A percentile compares a stretch with the other conserved stretches of the same genome.
These are phyloP conservation scores for Resseliella maxima DNA, from an alignment of 2,888 invertebrate species.

Conservation along the genomic window DNA sequence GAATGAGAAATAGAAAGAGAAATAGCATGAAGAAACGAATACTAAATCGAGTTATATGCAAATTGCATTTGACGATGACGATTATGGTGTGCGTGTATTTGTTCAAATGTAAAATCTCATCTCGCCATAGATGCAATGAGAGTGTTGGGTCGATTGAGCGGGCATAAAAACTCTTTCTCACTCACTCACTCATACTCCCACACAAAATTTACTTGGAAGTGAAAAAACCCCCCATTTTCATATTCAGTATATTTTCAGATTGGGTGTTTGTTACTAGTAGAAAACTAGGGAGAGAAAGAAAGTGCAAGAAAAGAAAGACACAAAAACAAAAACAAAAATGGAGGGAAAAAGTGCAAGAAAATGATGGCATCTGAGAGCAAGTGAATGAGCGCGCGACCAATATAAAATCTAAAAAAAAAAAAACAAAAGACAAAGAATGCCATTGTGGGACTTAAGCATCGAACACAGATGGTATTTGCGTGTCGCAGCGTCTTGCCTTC, in stretches of 20 bases:
- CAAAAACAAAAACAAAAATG: too few relatives aligned
- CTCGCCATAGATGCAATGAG: neutral
- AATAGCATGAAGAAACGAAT: neutral
- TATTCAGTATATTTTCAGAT: neutral
- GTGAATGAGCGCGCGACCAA: neutral
- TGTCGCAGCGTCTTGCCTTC: neutral
- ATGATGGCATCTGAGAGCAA: neutral
- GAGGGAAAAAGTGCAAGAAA: neutral
- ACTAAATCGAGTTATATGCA: conserved; percentile 13
- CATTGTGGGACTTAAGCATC: conserved; percentile 23
- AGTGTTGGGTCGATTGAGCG: neutral
- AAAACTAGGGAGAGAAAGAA: too few relatives aligned
- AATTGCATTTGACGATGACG: conserved; percentile 38
- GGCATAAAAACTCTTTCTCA: conserved; percentile 5
- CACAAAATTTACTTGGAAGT: neutral
- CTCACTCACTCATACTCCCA: too few relatives aligned
- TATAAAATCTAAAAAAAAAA: neutral
- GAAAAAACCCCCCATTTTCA: neutral
- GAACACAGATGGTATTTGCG: conserved; percentile 21
- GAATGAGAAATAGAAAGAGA: neutral
- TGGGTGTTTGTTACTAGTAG: neutral
- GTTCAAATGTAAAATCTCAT: neutral
- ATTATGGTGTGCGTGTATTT: conserved; percentile 29
- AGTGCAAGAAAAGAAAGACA: too few relatives aligned
- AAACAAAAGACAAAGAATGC: neutral